Evolutionary conservation across 2,113 vertebrate species (phyloP).

Genomic region (Ornithorhynchus anatinus): DNA sequence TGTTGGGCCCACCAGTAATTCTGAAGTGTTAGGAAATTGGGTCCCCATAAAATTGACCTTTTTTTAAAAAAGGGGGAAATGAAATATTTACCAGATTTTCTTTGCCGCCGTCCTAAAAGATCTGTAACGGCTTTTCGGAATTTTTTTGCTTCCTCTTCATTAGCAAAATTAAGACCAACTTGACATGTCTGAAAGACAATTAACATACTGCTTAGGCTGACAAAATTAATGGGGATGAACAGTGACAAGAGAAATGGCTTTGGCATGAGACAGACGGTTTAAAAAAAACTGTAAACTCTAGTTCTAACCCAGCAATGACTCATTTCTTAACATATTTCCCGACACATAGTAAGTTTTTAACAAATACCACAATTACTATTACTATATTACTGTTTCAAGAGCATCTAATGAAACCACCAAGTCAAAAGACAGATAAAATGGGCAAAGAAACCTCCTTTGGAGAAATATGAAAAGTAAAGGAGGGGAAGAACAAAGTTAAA

Average conservation of each 20-base stretch:
- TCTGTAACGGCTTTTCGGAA: conserved; percentile 88
- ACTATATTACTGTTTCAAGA: too few species aligned
- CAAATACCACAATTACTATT: too few species aligned
- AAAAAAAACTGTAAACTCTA: too few species aligned
- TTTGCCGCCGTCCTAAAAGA: conserved; percentile 86
- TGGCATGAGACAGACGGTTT: conserved; percentile 9
- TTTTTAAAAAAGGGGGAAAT: conserved; percentile 37
- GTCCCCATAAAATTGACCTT: not conserved
- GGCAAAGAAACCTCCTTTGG: too few species aligned
- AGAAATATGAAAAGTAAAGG: too few species aligned
- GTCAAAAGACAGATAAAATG: too few species aligned
- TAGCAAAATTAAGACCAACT: conserved; percentile 96
- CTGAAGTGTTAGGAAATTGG: not conserved
- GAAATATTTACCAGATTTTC: conserved; percentile 84
- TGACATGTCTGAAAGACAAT: conserved; percentile 83
- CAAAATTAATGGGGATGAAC: not conserved
- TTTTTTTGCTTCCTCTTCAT: conserved; percentile 94
- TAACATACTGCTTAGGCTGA: too few species aligned
- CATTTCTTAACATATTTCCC: too few species aligned
- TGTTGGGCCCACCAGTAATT: not conserved
- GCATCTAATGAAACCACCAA: too few species aligned
- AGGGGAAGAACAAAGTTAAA: too few species aligned
- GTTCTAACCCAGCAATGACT: not conserved
- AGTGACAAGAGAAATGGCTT: not conserved
- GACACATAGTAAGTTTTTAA: too few species aligned